phyloP scores from a whole-genome alignment of 2,113 vertebrate species.

The Patagioenas fasciata region DNA sequence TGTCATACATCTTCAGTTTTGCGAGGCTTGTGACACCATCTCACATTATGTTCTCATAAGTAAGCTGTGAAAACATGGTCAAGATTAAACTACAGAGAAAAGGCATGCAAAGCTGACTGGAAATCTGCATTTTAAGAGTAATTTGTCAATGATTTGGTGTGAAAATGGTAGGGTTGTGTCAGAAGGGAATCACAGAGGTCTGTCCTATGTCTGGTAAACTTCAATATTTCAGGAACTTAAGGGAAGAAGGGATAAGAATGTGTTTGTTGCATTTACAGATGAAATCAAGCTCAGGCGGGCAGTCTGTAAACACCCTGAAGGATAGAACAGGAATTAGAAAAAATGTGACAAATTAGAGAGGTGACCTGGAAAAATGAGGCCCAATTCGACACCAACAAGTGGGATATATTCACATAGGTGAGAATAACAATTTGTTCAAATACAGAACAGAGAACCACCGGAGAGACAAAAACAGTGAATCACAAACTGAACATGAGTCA shows the following conservation, averaged over 20 bases:
- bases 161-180: background rate
- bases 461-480: background rate
- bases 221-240: background rate
- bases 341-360: background rate
- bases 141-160: background rate
- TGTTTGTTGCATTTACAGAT: background rate
- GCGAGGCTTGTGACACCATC: background rate
- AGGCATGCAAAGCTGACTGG: fast-evolving
- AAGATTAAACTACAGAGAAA: background rate
- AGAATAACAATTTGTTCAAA: background rate
- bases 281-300: background rate
- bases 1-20: background rate
- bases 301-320: background rate
- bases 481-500: background rate
- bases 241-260: background rate
- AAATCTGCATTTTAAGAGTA: background rate
- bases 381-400: background rate
- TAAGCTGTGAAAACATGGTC: background rate
- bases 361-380: background rate
- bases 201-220: background rate
- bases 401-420: background rate
- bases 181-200: background rate
- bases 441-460: background rate
- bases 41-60: background rate
- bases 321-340: background rate